Evolutionary conservation across 64 coral and sea anemone species (phyloP), one percentile per base, ranked within the genome.

Genomic region (Dendrophyllia cribrosa): DNA sequence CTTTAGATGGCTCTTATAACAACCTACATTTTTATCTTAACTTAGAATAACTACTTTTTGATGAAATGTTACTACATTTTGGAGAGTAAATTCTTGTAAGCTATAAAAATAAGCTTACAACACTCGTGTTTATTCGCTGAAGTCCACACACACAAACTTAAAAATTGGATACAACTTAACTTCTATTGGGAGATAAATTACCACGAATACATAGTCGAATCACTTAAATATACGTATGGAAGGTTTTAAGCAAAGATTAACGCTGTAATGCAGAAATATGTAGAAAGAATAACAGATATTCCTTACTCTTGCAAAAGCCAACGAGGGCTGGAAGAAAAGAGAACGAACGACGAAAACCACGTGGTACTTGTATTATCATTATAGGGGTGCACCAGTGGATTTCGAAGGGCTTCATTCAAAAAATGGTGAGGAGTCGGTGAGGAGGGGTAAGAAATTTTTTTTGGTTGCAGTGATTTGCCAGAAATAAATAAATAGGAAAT

Each of bases 261-360:
- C 43, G 14, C 53, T n/a, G 17, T 11, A 12, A 24, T n/a, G 8
- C 45, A 46, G 47, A 58, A 49, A 44, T 8, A 93, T 75, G 66
- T 9, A 5, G 7, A 46, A 52, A 82, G 20, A 83, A 83, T 11
- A 8, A 15, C 13, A 64, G 0, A 46, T 56, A 70, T 11, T 79
- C 52, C 92, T 94, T 74, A 94, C 92, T 94, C 92, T 91, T 88
- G 95, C 95, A 83, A 97, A 96, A 92, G 95, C 91, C 92, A 94
- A 89, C 84, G 91, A 91, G 93, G 95, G 95, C 76, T 76, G 63
- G 74, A 87, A 85, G 88, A 92, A 97, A 97, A 97, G 95, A 97
- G 95, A 83, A 62, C 83, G 75, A 88, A 5, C 0, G 45, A 23
- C 0, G 48, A 20, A 60, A 12, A 91, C 86, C 95, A 97, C 95